These are phyloP conservation scores for Orgyia antiqua DNA, from an alignment of 2,888 invertebrate species.

Conservation along the genomic window DNA sequence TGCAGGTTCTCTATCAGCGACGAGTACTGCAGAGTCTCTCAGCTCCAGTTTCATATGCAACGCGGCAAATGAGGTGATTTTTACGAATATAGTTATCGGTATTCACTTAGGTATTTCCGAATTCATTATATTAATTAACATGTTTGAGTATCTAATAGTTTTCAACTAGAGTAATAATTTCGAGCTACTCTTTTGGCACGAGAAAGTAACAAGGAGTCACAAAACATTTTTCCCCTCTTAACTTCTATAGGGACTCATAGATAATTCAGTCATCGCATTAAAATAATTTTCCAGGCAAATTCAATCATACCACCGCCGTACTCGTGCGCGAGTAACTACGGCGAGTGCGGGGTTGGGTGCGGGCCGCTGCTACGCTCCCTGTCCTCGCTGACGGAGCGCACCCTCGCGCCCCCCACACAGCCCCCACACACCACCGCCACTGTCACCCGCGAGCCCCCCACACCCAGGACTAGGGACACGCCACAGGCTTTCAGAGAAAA, in stretches of 20 bases:
- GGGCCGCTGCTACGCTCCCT: conserved; percentile 77
- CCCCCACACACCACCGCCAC: conserved; percentile 12
- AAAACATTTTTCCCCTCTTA: too few species aligned
- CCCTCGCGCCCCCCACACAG: conserved; percentile 22
- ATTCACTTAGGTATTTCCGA: too few species aligned
- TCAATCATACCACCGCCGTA: conserved; percentile 90
- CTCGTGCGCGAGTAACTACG: conserved; percentile 87
- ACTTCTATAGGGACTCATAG: too few species aligned
- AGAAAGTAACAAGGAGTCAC: too few species aligned
- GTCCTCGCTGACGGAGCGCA: conserved; percentile 75
- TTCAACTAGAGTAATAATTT: too few species aligned
- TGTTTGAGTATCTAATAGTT: too few species aligned
- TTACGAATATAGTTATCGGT: too few species aligned
- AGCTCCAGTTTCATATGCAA: conserved; percentile 93
- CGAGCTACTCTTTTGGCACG: too few species aligned
- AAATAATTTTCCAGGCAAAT: conserved; percentile 86
- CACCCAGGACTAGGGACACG: conserved; percentile 22
- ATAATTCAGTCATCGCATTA: too few species aligned
- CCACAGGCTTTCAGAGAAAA: conserved; percentile 51
- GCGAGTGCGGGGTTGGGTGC: conserved; percentile 73
- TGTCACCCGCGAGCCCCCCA: conserved; percentile 13
- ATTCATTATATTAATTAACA: too few species aligned
- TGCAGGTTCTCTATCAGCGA: conserved; percentile 87
- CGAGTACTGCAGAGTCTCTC: conserved; percentile 91
- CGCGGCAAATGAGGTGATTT: conserved; percentile 88